phyloP scores from a whole-genome alignment of 2,888 invertebrate genomes.

The Portevinia maculata region DNA sequence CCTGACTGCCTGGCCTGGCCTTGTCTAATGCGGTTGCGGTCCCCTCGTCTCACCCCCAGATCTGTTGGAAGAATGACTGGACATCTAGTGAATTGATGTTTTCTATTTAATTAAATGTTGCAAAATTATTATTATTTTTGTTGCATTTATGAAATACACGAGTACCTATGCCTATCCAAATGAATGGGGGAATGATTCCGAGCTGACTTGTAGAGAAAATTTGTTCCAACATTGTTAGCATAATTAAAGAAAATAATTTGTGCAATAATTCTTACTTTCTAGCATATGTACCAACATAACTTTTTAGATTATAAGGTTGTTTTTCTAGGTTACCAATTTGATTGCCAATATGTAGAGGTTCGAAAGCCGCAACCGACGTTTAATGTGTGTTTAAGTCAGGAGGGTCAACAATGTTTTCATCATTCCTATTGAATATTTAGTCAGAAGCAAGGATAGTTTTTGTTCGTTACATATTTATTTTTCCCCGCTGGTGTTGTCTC shows the following conservation, averaged over 20 bases:
- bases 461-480: too few relatives aligned
- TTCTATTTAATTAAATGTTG: conserved; percentile 74
- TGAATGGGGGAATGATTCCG: not conserved
- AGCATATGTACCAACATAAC: not conserved
- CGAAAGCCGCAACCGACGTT: too few relatives aligned
- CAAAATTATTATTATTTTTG: conserved; percentile 66
- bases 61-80: conserved; percentile 63
- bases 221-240: conserved; percentile 5
- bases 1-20: conserved; percentile 5
- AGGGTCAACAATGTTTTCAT: too few relatives aligned
- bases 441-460: too few relatives aligned
- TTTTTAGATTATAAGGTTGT: not conserved
- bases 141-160: conserved; percentile 15
- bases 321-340: too few relatives aligned
- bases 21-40: conserved; percentile 15
- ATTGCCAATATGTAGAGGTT: too few relatives aligned
- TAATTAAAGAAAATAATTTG: conserved; percentile 12
- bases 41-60: not conserved
- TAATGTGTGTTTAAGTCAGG: too few relatives aligned
- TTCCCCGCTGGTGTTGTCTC: too few relatives aligned
- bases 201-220: not conserved
- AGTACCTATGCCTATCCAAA: not conserved
- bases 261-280: not conserved
- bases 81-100: conserved; percentile 73
- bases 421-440: too few relatives aligned